Percentiles rank a stretch among this genome's conserved stretches.
Conservation (phyloP, 2,113 vertebrate genomes). For the Cathartes aura region DNA sequence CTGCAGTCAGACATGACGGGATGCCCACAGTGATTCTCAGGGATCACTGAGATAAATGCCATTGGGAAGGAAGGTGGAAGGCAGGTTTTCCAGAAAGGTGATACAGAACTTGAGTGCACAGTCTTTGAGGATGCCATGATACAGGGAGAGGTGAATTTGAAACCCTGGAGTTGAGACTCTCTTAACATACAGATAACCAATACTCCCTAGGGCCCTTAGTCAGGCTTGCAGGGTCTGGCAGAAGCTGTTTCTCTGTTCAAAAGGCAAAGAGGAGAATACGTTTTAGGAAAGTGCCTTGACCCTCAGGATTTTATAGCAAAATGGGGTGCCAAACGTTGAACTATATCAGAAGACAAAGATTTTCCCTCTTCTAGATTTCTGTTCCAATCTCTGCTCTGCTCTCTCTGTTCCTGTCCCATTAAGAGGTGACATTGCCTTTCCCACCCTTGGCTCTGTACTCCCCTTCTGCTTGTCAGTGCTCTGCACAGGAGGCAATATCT, state of each 20-base stretch:
- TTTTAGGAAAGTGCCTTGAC: background rate
- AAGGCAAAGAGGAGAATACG: background rate
- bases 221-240: background rate
- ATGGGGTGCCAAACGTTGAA: background rate
- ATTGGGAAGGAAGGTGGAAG: background rate
- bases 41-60: background rate
- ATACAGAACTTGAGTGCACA: background rate
- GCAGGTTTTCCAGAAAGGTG: background rate
- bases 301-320: background rate
- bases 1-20: background rate
- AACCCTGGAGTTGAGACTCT: background rate
- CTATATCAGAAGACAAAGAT: background rate
- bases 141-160: background rate
- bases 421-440: background rate
- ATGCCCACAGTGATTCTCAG: background rate
- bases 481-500: background rate
- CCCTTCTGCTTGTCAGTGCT: accelerated
- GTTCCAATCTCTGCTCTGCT: background rate
- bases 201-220: background rate
- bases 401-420: background rate
- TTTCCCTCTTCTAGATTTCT: background rate
- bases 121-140: background rate
- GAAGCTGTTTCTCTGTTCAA: background rate
- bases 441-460: background rate
- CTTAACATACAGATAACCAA: background rate